A percentile compares a stretch with the other conserved stretches of the same genome.
These are phyloP conservation scores for Eulacestoma nigropectus DNA, from an alignment of 2,113 vertebrate species.

Conservation along the genomic window DNA sequence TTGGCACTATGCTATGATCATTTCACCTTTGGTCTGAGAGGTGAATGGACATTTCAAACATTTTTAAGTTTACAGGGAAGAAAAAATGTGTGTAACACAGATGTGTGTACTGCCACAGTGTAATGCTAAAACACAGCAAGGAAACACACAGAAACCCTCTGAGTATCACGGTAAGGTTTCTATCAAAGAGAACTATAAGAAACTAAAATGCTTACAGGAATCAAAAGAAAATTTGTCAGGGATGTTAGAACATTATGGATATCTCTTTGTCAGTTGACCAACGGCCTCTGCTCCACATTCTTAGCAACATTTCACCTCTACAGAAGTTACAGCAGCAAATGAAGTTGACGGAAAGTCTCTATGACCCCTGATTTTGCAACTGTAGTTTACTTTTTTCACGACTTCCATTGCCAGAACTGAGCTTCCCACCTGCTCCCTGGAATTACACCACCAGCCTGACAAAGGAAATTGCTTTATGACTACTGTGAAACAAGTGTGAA, in stretches of 20 bases:
- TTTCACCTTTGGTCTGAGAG: not conserved
- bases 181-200: not conserved
- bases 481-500: not conserved
- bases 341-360: not conserved
- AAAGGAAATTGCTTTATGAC: not conserved
- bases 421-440: not conserved
- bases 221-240: not conserved
- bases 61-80: not conserved
- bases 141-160: not conserved
- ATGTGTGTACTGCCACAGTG: not conserved
- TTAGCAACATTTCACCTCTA: not conserved
- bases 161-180: not conserved
- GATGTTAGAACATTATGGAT: not conserved
- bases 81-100: not conserved
- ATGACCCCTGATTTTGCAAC: rapidly evolving
- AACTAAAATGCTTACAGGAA: not conserved
- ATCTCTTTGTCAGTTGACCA: not conserved
- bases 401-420: not conserved
- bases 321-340: not conserved
- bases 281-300: not conserved
- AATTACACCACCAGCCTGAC: not conserved
- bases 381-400: not conserved
- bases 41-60: not conserved
- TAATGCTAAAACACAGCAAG: not conserved
- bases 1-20: not conserved